Percentiles rank a stretch among this genome's conserved stretches.
These are phyloP conservation scores for Anoncus sp. DNA, from an alignment of 2,888 invertebrate species.

Conservation along the genomic window DNA sequence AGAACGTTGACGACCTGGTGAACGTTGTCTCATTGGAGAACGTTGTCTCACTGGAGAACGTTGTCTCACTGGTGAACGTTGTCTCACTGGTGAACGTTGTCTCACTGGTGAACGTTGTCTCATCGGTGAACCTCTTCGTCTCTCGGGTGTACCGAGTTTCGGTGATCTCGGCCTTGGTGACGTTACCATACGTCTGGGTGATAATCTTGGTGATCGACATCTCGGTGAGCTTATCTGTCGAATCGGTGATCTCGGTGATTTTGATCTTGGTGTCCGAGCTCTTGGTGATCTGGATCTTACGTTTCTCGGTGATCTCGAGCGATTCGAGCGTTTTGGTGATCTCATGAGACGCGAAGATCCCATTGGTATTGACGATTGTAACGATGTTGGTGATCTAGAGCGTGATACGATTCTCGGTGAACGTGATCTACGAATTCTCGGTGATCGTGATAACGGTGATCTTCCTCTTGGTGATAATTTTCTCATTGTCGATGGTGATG, in stretches of 20 bases:
- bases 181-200: constrained; percentile 66
- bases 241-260: constrained; percentile 69
- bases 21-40: too few relatives aligned
- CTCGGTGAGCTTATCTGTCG: constrained; percentile 65
- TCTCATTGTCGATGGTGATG: constrained; percentile 69
- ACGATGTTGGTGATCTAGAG: constrained; percentile 67
- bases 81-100: constrained; percentile 49
- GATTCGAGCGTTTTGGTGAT: constrained; percentile 67
- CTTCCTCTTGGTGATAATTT: constrained; percentile 72
- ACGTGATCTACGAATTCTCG: constrained; percentile 70
- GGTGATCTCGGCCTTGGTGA: constrained; percentile 71
- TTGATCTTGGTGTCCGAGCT: constrained; percentile 66
- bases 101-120: too few relatives aligned
- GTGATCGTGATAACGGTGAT: constrained; percentile 71
- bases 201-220: constrained; percentile 71
- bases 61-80: too few relatives aligned
- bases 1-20: too few relatives aligned
- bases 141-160: constrained; percentile 68
- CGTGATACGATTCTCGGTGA: constrained; percentile 69
- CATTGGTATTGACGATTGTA: constrained; percentile 61
- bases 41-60: too few relatives aligned
- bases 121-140: constrained; percentile 58
- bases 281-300: constrained; percentile 49
- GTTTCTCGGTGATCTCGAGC: constrained; percentile 50
- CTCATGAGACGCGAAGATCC: constrained; percentile 47